A percentile compares a stretch with the other conserved stretches of the same genome.
These are phyloP conservation scores for Trichomycterus rosablanca DNA, from an alignment of 2,113 vertebrate genomes.

Conservation along the genomic window DNA sequence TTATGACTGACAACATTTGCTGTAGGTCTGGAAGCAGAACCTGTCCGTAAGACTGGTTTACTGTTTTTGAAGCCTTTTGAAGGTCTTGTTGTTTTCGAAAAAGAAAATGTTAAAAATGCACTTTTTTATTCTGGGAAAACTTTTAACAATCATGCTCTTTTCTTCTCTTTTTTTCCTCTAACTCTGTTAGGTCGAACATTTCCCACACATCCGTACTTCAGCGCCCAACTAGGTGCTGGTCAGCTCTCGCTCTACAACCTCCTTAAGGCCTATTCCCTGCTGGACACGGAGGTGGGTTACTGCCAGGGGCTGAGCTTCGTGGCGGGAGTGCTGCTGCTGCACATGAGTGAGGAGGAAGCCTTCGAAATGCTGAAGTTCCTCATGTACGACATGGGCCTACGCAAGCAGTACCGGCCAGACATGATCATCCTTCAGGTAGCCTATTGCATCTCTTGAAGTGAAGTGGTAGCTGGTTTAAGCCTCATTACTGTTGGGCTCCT, in stretches of 20 bases:
- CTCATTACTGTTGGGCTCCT: no score
- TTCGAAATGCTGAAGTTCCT: constrained; percentile 96
- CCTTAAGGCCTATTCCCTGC: constrained; percentile 94
- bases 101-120: no score
- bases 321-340: constrained; percentile 92
- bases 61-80: no score
- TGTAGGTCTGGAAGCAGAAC: no score
- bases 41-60: no score
- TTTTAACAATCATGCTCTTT: no score
- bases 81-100: no score
- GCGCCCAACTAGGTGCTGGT: constrained; percentile 87
- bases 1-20: no score
- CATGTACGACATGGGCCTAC: constrained; percentile 94
- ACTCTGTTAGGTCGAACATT: constrained; percentile 84
- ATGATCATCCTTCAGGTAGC: constrained; percentile 92
- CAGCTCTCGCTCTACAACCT: constrained; percentile 96
- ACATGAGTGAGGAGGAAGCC: constrained; percentile 94
- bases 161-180: no score
- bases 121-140: no score
- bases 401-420: constrained; percentile 92
- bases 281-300: constrained; percentile 97
- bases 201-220: constrained; percentile 94
- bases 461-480: no score
- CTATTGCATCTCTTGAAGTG: background rate
- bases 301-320: constrained; percentile 98